These are phyloP conservation scores for Chloroclystis v-ata DNA, from an alignment of 2,888 invertebrate species.

Conservation along the genomic window DNA sequence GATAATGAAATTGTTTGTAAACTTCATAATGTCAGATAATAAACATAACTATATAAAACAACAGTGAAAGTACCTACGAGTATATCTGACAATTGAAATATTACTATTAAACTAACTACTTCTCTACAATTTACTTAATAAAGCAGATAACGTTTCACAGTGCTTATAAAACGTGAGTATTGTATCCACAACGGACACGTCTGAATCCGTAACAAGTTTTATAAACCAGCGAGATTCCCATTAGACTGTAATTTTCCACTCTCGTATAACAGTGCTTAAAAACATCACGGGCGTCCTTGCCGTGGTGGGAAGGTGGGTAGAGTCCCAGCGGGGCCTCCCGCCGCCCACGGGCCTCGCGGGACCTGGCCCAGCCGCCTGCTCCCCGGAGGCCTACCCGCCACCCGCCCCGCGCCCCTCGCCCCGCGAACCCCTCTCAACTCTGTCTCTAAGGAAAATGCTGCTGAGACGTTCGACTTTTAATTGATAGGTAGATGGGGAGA, in stretches of 20 bases:
- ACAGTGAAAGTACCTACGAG: too few species aligned
- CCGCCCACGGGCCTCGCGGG: constrained; percentile 69
- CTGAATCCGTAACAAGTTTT: constrained; percentile 1
- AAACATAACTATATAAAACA: too few species aligned
- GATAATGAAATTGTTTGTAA: too few species aligned
- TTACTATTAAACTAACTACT: too few species aligned
- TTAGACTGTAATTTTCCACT: constrained; percentile 36
- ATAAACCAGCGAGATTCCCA: constrained; percentile 6
- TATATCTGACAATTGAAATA: too few species aligned
- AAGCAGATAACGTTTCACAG: too few species aligned
- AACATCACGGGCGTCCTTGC: constrained; percentile 59
- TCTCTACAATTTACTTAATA: too few species aligned
- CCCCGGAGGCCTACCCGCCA: constrained; percentile 49
- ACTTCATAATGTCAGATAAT: too few species aligned
- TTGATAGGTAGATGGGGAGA: constrained; percentile 46
- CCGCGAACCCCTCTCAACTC: constrained; percentile 27
- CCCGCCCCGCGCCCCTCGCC: constrained; percentile 25
- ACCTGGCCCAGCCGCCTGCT: constrained; percentile 71
- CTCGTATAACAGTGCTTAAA: constrained; percentile 54
- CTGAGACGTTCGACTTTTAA: constrained; percentile 69
- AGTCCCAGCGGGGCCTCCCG: constrained; percentile 70
- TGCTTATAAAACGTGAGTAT: too few species aligned
- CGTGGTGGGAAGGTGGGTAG: constrained; percentile 47
- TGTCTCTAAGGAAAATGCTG: constrained; percentile 63
- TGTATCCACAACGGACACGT: not conserved